Conservation (phyloP, 2,888 invertebrate species). For the Crematogaster levior region DNA sequence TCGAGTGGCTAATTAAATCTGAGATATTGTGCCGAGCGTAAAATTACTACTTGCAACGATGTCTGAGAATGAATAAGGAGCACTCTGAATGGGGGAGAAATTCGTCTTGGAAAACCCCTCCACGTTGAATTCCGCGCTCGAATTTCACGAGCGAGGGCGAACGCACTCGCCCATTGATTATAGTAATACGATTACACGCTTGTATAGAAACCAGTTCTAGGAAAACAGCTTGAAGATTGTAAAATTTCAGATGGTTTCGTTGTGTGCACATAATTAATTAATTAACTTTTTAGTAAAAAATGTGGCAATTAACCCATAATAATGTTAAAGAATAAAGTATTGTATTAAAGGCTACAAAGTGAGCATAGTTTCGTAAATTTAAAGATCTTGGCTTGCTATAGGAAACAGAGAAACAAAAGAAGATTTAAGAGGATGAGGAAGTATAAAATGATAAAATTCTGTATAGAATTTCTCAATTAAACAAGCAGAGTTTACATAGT, state of each 20-base stretch:
- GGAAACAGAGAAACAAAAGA: neutral
- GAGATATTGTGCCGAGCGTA: slow-evolving; percentile 71
- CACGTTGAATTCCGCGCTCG: slow-evolving; percentile 22
- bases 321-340: neutral
- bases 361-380: neutral
- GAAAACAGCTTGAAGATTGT: slow-evolving; percentile 42
- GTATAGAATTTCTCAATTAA: neutral
- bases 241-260: slow-evolving; percentile 24
- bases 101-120: slow-evolving; percentile 57
- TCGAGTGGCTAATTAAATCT: slow-evolving; percentile 75
- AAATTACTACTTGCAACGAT: slow-evolving; percentile 65
- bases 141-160: slow-evolving; percentile 45
- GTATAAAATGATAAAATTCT: neutral
- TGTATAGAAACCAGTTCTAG: slow-evolving; percentile 24
- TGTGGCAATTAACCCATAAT: slow-evolving; percentile 24
- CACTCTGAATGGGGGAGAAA: slow-evolving; percentile 52
- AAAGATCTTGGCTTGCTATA: too few species aligned
- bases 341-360: neutral
- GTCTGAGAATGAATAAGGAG: slow-evolving; percentile 68
- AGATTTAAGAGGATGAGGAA: neutral
- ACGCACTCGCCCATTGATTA: slow-evolving; percentile 52
- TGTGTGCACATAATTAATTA: slow-evolving; percentile 40
- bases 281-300: slow-evolving; percentile 37
- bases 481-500: neutral
- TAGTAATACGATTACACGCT: slow-evolving; percentile 49